Base-by-base conservation (phyloP, 2,797 vertebrate species). In the Scolopax bukidnonensis region DNA sequence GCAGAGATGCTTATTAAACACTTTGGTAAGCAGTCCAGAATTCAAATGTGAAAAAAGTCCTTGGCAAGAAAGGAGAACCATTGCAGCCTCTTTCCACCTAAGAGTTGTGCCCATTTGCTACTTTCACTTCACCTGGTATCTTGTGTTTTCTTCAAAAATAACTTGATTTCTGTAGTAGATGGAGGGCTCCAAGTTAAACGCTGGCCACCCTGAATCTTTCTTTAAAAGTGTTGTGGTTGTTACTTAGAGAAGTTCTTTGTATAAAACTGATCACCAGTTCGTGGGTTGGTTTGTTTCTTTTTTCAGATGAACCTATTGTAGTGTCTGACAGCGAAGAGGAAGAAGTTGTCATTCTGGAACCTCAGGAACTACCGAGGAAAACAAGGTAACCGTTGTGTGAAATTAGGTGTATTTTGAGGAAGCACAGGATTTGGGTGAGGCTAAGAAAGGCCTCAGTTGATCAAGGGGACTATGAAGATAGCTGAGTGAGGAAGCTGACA, bases 311-410 rank as follows among this genome's bases (percentile, higher is more conserved):
- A 33, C 97, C 98, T 54, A 98, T 99, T 45, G 96, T 99, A 25
- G 97, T 99, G 87, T 99, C 99, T 1, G 99, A 99, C 96, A 99
- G 98, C 11, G 99, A 99, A 95, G 99, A 99, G 87, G 99, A 99
- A 60, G 99, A 99, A 30, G 98, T 99, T 74, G 95, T 99, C 79
- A 98, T 99, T 93, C 97, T 99, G 77, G 98, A 99, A 32, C 98
- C 98, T 28, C 98, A 98, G 74, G 93, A 96, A 38, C 60, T 85
- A 60, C 87, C 81, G 10, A 97, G 94, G 83, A 97, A 96, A 97
- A 97, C 97, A 69, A 97, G 98, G 96, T 98, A 93, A 98, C 67
- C 54, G 74, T 16, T 6, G 6, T 1, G 2, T 15, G 19, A 50
- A 65, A 70, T 28, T 4, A 45, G 5, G 32, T 28, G 6, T n/a